Evolutionary conservation across 2,888 invertebrate genomes (phyloP).

Genomic region (Pseudococcus longispinus): DNA sequence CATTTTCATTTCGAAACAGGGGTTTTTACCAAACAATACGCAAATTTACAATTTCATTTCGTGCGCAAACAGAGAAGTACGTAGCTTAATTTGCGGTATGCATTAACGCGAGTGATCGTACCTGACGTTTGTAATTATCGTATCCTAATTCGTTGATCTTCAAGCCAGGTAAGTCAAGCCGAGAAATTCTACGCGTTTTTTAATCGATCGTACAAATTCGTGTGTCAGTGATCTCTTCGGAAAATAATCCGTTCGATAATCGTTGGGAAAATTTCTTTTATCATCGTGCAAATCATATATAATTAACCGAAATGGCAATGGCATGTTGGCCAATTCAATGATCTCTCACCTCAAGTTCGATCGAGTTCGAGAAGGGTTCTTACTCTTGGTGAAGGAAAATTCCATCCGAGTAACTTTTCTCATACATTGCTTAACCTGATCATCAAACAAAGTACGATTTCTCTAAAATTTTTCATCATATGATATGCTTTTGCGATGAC

Average conservation of each 20-base stretch:
- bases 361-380: no score
- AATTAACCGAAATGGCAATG: neutral
- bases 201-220: neutral
- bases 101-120: slow-evolving; percentile 14
- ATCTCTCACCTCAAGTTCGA: neutral
- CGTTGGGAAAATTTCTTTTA: neutral
- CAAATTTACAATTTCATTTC: neutral
- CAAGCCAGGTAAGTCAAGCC: neutral
- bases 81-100: neutral
- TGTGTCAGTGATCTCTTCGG: neutral
- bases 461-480: no score
- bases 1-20: neutral
- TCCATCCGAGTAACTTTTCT: no score
- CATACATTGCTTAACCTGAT: no score
- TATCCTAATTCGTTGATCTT: neutral
- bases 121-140: neutral
- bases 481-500: no score
- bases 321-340: neutral
- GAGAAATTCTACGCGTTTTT: neutral
- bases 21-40: neutral
- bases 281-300: neutral
- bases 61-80: neutral
- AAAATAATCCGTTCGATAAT: neutral
- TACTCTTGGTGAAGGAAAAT: no score
- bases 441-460: no score